phyloP scores from a whole-genome alignment of 2,888 invertebrate species.

The Cerastis rubricosa region DNA sequence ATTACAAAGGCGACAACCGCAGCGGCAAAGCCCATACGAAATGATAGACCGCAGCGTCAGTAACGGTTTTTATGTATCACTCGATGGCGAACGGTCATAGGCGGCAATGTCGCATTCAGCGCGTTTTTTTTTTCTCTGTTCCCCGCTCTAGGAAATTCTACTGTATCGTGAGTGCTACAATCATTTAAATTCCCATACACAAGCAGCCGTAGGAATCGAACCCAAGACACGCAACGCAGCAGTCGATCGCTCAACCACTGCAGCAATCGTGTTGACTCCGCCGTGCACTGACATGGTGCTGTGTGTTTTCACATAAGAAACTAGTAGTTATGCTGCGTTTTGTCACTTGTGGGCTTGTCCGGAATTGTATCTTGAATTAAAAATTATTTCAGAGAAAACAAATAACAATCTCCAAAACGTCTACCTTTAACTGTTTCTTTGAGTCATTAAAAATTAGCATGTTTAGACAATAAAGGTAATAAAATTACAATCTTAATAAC shows the following conservation, averaged over 20 bases:
- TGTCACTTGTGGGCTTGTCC: not conserved
- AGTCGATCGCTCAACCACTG: too few species aligned
- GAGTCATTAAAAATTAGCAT: constrained; percentile 2
- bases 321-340: not conserved
- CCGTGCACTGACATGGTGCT: not conserved
- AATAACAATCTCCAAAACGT: not conserved
- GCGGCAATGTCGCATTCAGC: not conserved
- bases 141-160: not conserved
- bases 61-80: not conserved
- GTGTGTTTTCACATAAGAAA: not conserved
- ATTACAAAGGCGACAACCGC: not conserved
- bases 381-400: not conserved
- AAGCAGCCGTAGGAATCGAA: too few species aligned
- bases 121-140: not conserved
- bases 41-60: not conserved
- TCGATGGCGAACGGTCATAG: not conserved
- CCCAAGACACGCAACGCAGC: too few species aligned
- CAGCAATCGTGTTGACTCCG: not conserved
- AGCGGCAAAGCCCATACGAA: not conserved
- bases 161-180: not conserved
- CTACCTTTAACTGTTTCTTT: not conserved
- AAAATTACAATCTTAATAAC: constrained; percentile 37
- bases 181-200: not conserved
- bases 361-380: too few species aligned
- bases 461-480: constrained; percentile 26